Evolutionary conservation across 2,888 invertebrate species (phyloP).

Genomic region (Drosophila setosimentum): DNA sequence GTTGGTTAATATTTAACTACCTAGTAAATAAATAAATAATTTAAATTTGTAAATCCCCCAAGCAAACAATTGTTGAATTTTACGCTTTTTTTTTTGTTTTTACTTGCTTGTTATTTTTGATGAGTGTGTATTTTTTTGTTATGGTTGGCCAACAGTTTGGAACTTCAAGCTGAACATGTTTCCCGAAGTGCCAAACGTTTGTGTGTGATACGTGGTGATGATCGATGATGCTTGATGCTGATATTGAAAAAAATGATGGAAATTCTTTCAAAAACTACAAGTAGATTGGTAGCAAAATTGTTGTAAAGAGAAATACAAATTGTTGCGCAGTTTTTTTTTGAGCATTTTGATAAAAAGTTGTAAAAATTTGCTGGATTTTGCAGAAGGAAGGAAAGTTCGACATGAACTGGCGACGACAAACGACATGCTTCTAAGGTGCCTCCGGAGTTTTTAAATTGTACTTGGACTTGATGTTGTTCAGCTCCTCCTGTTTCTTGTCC

Average conservation of each 20-base stretch:
- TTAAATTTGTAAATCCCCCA: neutral
- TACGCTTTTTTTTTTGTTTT: slow-evolving; percentile 72
- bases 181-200: slow-evolving; percentile 23
- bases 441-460: slow-evolving; percentile 90
- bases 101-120: slow-evolving; percentile 77
- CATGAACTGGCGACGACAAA: slow-evolving; percentile 10
- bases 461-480: slow-evolving; percentile 97
- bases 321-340: slow-evolving; percentile 21
- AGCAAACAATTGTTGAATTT: slow-evolving; percentile 22
- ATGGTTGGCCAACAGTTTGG: slow-evolving; percentile 35
- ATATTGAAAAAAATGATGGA: slow-evolving; percentile 52
- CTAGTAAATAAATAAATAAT: slow-evolving; percentile 18
- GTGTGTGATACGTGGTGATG: slow-evolving; percentile 57
- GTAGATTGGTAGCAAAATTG: slow-evolving; percentile 65
- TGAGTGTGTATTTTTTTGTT: slow-evolving; percentile 52
- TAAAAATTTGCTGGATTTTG: slow-evolving; percentile 17
- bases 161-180: slow-evolving; percentile 26
- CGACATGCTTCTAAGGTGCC: slow-evolving; percentile 53
- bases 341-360: slow-evolving; percentile 29
- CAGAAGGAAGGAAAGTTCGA: slow-evolving; percentile 24
- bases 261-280: slow-evolving; percentile 62
- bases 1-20: slow-evolving; percentile 70
- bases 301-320: slow-evolving; percentile 32
- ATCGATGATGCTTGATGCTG: slow-evolving; percentile 47
- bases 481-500: slow-evolving; percentile 97